phyloP scores from a whole-genome alignment of 2,797 vertebrate genomes.

The Mormyrops boulengeri region DNA sequence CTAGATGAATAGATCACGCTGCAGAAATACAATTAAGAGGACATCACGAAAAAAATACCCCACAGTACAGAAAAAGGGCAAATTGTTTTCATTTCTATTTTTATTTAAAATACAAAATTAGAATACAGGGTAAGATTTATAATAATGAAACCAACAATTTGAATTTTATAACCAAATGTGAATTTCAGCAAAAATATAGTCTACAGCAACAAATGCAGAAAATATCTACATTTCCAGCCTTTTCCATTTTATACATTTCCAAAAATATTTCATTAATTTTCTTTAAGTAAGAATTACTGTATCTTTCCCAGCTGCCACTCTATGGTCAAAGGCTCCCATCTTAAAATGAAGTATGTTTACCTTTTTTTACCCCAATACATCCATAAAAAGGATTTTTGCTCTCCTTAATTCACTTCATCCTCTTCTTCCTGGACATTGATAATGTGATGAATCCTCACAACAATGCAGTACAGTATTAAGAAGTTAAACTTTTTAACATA shows the following conservation, averaged over 20 bases:
- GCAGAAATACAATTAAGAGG: not conserved
- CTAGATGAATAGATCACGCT: not conserved
- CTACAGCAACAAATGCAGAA: not conserved
- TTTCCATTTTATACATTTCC: not conserved
- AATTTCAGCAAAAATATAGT: not conserved
- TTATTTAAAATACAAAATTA: constrained; percentile 33
- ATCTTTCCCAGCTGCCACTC: not conserved
- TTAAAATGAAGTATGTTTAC: not conserved
- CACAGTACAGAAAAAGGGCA: not conserved
- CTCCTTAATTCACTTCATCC: not conserved
- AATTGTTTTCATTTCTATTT: constrained; percentile 40
- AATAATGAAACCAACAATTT: constrained; percentile 28
- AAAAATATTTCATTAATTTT: not conserved
- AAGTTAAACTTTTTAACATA: not conserved
- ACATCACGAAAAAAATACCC: not conserved
- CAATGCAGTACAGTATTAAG: not conserved
- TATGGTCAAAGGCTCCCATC: not conserved
- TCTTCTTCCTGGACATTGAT: not conserved
- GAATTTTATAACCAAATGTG: not conserved
- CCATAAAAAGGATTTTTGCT: not conserved
- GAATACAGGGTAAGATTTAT: constrained; percentile 40
- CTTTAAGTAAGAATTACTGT: not conserved
- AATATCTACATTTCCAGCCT: not conserved
- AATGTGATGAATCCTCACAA: not conserved
- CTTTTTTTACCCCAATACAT: not conserved